phyloP scores from a whole-genome alignment of 2,888 invertebrate species.

The Agonopterix heracliana region DNA sequence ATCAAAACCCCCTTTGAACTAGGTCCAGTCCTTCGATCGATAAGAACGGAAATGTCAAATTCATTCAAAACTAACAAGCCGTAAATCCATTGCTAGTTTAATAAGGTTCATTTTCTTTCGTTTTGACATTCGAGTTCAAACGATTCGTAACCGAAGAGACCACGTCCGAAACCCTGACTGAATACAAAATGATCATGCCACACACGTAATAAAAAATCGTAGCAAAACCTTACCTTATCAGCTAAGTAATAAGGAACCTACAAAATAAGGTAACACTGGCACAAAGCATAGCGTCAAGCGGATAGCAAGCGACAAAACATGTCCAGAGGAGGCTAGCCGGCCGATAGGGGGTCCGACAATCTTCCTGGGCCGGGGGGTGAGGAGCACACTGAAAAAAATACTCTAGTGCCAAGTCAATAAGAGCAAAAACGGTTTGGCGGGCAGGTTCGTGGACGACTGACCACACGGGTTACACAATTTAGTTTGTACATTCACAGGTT shows the following conservation, averaged over 20 bases:
- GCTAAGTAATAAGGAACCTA: not conserved
- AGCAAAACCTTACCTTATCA: not conserved
- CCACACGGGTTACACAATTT: slow-evolving; percentile 15
- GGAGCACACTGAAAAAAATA: slow-evolving; percentile 76
- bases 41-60: no score
- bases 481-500: slow-evolving; percentile 14
- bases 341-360: slow-evolving; percentile 62
- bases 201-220: not conserved
- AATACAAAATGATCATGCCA: slow-evolving; percentile 11
- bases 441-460: slow-evolving; percentile 37
- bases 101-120: no score
- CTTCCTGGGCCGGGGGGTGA: slow-evolving; percentile 76
- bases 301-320: slow-evolving; percentile 63
- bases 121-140: no score
- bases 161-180: no score
- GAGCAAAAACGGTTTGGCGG: slow-evolving; percentile 65
- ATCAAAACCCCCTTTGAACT: no score
- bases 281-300: slow-evolving; percentile 64
- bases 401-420: slow-evolving; percentile 74
- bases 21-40: no score
- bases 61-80: no score
- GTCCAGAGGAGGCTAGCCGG: slow-evolving; percentile 76
- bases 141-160: no score
- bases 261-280: slow-evolving; percentile 6
- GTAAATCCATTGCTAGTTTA: no score